phyloP scores from a whole-genome alignment of 2,888 invertebrate species.

The Oscheius sp. region DNA sequence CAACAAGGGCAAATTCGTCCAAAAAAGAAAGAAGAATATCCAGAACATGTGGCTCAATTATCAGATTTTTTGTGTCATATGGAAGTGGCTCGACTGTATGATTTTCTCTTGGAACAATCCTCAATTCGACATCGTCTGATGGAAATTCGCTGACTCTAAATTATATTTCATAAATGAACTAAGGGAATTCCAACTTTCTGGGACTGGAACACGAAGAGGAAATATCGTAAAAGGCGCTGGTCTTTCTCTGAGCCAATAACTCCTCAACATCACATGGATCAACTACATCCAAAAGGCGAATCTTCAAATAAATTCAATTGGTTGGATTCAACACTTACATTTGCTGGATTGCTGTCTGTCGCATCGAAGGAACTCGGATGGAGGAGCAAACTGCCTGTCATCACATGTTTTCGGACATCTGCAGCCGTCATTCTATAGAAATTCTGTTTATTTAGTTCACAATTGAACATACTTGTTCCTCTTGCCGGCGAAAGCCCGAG shows the following conservation, averaged over 20 bases:
- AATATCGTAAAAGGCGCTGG: conserved; percentile 27
- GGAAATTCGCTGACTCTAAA: conserved; percentile 58
- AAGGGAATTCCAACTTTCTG: conserved; percentile 8
- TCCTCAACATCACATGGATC: conserved; percentile 32
- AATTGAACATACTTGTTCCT: conserved; percentile 7
- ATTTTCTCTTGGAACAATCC: conserved; percentile 23
- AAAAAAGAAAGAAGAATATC: conserved; percentile 25
- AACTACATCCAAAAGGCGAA: conserved; percentile 24
- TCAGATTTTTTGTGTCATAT: conserved; percentile 4
- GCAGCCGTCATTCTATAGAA: conserved; percentile 30
- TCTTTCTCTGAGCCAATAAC: conserved; percentile 25
- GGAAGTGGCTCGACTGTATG: conserved; percentile 20
- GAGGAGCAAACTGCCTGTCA: conserved; percentile 29
- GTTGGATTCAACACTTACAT: background rate
- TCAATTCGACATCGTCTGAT: conserved; percentile 62
- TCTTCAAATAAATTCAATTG: conserved; percentile 11
- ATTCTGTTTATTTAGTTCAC: background rate
- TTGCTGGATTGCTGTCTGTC: conserved; percentile 1
- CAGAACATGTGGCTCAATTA: conserved; percentile 27
- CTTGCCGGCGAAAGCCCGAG: conserved; percentile 20
- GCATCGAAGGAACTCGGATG: conserved; percentile 26
- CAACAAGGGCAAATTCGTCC: conserved; percentile 27
- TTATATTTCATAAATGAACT: background rate
- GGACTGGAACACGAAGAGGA: conserved; percentile 27
- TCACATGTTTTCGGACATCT: conserved; percentile 29